Percentiles rank a stretch among this genome's conserved stretches.
These are phyloP conservation scores for Coregonus clupeaformis DNA, from an alignment of 2,113 vertebrate species.

Conservation along the genomic window DNA sequence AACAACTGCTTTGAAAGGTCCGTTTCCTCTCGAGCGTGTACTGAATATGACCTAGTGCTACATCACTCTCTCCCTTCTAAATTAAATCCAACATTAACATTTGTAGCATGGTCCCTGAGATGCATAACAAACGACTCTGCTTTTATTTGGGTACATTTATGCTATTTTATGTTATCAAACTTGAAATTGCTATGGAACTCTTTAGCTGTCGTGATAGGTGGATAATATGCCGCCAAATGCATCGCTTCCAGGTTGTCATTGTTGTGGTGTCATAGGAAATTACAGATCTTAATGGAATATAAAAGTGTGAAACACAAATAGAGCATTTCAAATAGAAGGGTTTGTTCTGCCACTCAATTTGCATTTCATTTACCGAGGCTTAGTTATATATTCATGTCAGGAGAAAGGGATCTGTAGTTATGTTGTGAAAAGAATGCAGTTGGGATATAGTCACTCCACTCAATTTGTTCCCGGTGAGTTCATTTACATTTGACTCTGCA, in stretches of 20 bases:
- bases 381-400: constrained; percentile 19
- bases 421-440: constrained; percentile 3
- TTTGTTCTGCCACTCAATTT: constrained; percentile 24
- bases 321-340: not conserved
- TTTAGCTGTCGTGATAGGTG: not conserved
- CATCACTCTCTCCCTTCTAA: not conserved
- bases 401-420: not conserved
- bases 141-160: not conserved
- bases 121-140: not conserved
- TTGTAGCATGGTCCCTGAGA: not conserved
- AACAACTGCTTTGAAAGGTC: no score
- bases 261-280: constrained; percentile 7
- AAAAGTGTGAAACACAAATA: not conserved
- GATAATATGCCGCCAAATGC: constrained; percentile 7
- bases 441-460: constrained; percentile 2
- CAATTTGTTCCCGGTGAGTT: constrained; percentile 7
- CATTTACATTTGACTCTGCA: constrained; percentile 1
- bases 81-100: not conserved
- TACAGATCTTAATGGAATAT: constrained; percentile 19
- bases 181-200: not conserved
- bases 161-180: not conserved
- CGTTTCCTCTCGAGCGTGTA: no score
- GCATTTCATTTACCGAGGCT: constrained; percentile 13
- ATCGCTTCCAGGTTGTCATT: not conserved
- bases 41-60: no score